A percentile compares a stretch with the other conserved stretches of the same genome.
Conservation (phyloP, 2,888 invertebrate genomes). For the Epirrhoe tristata region DNA sequence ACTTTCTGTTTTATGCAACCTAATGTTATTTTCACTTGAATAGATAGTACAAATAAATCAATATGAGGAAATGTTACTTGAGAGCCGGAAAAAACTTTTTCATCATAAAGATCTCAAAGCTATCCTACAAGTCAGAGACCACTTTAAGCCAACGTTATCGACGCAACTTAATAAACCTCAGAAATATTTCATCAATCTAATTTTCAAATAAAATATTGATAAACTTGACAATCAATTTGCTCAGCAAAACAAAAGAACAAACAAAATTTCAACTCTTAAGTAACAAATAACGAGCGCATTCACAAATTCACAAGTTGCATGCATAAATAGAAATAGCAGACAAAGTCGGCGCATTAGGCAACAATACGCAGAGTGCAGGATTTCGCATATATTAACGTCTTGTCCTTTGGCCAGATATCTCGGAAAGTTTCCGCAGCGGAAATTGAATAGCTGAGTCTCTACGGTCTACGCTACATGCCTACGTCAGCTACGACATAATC, state of each 20-base stretch:
- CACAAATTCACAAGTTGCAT: constrained; percentile 59
- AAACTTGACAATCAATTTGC: neutral
- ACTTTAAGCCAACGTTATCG: too few species aligned
- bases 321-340: constrained; percentile 73
- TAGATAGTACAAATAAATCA: too few species aligned
- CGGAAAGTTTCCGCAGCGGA: constrained; percentile 64
- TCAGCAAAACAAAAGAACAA: constrained; percentile 1
- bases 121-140: too few species aligned
- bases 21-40: neutral
- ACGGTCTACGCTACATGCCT: constrained; percentile 6
- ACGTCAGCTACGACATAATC: neutral
- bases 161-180: too few species aligned
- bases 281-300: constrained; percentile 37
- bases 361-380: constrained; percentile 80
- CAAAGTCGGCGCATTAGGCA: constrained; percentile 76
- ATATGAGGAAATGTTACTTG: too few species aligned
- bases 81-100: too few species aligned
- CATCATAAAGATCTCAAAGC: too few species aligned
- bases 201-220: neutral
- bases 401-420: constrained; percentile 83
- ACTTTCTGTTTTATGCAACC: neutral
- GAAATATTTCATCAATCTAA: too few species aligned
- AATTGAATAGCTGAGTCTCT: constrained; percentile 28
- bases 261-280: constrained; percentile 19
- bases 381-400: constrained; percentile 83